Conservation (phyloP, 2,888 invertebrate species). For the Pyrrhia umbra region DNA sequence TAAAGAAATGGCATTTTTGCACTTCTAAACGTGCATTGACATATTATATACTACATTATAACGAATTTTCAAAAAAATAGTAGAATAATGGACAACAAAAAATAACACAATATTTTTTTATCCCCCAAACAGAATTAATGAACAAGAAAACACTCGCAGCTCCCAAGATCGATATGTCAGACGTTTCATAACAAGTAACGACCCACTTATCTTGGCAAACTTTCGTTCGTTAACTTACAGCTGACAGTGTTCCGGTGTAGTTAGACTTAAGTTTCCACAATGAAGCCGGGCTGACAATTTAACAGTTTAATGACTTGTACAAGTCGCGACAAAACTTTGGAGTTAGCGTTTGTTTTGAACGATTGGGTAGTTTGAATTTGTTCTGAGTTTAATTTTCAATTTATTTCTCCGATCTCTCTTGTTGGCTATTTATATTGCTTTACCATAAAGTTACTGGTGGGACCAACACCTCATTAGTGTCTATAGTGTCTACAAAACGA, state of each 20-base stretch:
- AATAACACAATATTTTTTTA: neutral
- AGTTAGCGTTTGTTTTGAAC: conserved; percentile 49
- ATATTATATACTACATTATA: too few species aligned
- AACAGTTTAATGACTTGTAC: conserved; percentile 64
- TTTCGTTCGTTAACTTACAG: conserved; percentile 60
- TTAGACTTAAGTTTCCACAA: conserved; percentile 60
- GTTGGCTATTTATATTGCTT: neutral
- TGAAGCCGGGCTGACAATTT: conserved; percentile 65
- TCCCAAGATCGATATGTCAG: conserved; percentile 48
- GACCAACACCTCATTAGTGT: neutral
- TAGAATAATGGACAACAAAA: too few species aligned
- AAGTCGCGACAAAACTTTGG: conserved; percentile 58
- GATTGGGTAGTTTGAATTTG: conserved; percentile 46
- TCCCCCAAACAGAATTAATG: conserved; percentile 15
- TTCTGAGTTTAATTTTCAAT: conserved; percentile 3
- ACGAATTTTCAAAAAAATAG: too few species aligned
- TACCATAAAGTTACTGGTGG: neutral
- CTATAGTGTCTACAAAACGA: neutral
- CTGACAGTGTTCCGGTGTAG: conserved; percentile 59
- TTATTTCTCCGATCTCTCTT: neutral
- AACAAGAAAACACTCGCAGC: conserved; percentile 5
- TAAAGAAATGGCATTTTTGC: too few species aligned
- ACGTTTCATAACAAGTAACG: conserved; percentile 58
- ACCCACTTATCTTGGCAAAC: conserved; percentile 63
- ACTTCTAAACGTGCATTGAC: too few species aligned